Base-by-base conservation (phyloP, 2,797 vertebrate species). In the Mergus octosetaceus region DNA sequence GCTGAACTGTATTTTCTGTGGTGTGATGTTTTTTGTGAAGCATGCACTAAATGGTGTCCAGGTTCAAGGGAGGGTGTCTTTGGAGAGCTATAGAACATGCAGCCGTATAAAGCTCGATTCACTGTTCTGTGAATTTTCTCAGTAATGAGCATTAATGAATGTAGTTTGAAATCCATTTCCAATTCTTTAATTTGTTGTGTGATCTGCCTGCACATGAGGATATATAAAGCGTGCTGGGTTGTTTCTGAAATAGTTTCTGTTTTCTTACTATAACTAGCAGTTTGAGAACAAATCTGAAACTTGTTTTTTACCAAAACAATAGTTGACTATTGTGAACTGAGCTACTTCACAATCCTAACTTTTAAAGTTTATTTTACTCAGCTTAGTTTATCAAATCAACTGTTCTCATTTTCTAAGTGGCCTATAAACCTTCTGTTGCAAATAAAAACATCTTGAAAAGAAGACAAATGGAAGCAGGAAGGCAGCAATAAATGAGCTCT, bases 351-450 rank as follows among this genome's bases (percentile, higher is more conserved):
- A 74, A 36, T 94, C 61, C 56, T 86, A 96, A 85, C 85, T 93
- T 96, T 2, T 74, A 87, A 87, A 91, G 85, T 78, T 82, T 82
- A 60, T 86, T 79, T 79, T 78, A 60, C 0, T 0, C 68, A 15
- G 13, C 76, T 91, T 85, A 65, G 61, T 87, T 95, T 85, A 89
- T 79, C 68, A 87, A 54, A 61, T 69, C 68, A 93, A 51, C 68
- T 92, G 89, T 74, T 95, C 61, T 87, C 53, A 34, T 93, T 90
- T 95, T 94, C 49, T 70, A 85, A 94, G 84, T 71, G 87, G 62
- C 77, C 74, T 91, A 89, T 95, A 93, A 94, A 94, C 64, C 77
- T 94, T 90, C 83, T 91, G 83, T 87, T 91, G 60, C 56, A 91
- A 91, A 91, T 91, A 51, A 86, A 94, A 93, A 47, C 53, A 71